phyloP scores from a whole-genome alignment of 2,888 invertebrate genomes.

The Tortrix viridana region DNA sequence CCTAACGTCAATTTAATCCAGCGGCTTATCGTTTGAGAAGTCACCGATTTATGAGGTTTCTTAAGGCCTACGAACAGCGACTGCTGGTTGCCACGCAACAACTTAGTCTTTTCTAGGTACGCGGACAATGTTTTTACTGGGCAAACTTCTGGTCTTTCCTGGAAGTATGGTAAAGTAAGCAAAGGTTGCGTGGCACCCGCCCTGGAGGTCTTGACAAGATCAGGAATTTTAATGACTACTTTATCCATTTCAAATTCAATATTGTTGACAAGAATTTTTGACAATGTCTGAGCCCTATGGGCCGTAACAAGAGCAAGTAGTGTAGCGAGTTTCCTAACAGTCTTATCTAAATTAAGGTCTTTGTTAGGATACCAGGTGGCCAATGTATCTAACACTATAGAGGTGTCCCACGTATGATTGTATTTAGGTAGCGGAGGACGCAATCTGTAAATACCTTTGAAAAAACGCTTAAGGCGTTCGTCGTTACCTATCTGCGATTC shows the following conservation, averaged over 20 bases:
- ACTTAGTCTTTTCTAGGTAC: slow-evolving; percentile 23
- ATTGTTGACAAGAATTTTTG: slow-evolving; percentile 1
- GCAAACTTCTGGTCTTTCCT: slow-evolving; percentile 29
- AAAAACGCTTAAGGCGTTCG: slow-evolving; percentile 15
- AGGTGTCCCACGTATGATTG: slow-evolving; percentile 30
- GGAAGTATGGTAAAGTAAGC: slow-evolving; percentile 3
- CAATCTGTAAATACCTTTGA: slow-evolving; percentile 34
- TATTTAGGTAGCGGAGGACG: slow-evolving; percentile 33
- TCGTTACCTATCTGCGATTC: background rate
- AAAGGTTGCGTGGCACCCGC: background rate
- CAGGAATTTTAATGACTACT: slow-evolving; percentile 5
- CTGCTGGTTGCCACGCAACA: slow-evolving; percentile 17
- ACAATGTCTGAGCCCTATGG: slow-evolving; percentile 10
- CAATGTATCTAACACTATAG: slow-evolving; percentile 22
- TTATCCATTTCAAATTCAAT: background rate
- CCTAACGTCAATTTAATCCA: slow-evolving; percentile 39
- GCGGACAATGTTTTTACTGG: slow-evolving; percentile 29
- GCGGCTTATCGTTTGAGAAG: slow-evolving; percentile 37
- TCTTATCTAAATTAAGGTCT: slow-evolving; percentile 7
- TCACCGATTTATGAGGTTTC: slow-evolving; percentile 36
- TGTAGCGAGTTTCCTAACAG: slow-evolving; percentile 3
- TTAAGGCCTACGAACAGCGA: slow-evolving; percentile 34
- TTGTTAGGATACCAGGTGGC: slow-evolving; percentile 27
- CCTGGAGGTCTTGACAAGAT: slow-evolving; percentile 4
- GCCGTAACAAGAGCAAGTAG: slow-evolving; percentile 14